Conservation (phyloP, 2,113 vertebrate species). For the Pica pica region DNA sequence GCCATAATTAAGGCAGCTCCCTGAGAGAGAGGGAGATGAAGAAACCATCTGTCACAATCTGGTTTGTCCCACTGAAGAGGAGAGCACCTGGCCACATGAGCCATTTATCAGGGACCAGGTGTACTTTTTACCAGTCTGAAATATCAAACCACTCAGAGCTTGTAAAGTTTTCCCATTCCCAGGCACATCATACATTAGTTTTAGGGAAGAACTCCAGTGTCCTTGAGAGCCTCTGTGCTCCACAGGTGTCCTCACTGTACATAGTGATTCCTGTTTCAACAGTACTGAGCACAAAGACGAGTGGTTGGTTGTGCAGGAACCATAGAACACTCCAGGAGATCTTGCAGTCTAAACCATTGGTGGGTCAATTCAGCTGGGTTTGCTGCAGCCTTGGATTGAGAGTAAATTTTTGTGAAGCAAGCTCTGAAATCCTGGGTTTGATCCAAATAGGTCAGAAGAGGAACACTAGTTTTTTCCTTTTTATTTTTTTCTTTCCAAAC, state of each 20-base stretch:
- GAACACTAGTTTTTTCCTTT: not conserved
- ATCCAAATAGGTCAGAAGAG: not conserved
- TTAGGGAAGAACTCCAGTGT: not conserved
- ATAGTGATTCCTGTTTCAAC: not conserved
- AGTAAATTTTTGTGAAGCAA: not conserved
- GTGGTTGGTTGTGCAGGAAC: not conserved
- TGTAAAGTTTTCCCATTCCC: not conserved
- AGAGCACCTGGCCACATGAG: not conserved
- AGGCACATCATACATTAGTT: not conserved
- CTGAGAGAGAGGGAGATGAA: not conserved
- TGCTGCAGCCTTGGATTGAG: not conserved
- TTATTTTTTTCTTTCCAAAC: not conserved
- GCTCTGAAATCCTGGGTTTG: not conserved
- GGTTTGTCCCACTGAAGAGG: not conserved
- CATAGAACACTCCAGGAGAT: not conserved
- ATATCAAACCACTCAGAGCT: not conserved
- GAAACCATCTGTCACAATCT: not conserved
- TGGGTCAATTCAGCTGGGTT: not conserved
- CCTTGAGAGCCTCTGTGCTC: not conserved
- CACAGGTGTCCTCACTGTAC: accelerated
- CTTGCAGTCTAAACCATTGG: not conserved
- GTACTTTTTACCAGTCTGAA: not conserved
- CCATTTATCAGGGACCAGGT: not conserved
- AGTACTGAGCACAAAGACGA: not conserved
- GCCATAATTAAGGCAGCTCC: not conserved